A percentile compares a stretch with the other conserved stretches of the same genome.
Evolutionary conservation across 1,140 invertebrate species (phyloP).

Genomic region (Cyclargus thomasi): DNA sequence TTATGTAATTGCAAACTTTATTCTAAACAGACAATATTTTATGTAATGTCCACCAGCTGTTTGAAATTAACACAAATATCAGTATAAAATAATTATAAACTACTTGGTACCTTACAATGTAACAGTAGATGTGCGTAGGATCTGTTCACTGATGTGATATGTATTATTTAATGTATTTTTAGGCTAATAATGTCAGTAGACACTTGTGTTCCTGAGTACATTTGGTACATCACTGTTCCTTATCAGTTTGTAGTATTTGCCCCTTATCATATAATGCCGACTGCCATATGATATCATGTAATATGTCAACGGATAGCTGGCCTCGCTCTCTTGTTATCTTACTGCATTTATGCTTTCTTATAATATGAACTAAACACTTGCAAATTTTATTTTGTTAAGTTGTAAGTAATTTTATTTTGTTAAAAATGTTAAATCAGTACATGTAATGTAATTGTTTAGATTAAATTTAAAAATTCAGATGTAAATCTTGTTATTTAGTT

Average conservation of each 20-base stretch:
- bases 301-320: constrained; percentile 14
- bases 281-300: constrained; percentile 8
- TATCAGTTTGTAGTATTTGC: constrained; percentile 39
- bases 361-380: not conserved
- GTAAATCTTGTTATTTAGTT: constrained; percentile 10
- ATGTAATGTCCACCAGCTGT: not conserved
- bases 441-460: constrained; percentile 5
- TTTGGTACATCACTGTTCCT: constrained; percentile 22
- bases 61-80: constrained; percentile 15
- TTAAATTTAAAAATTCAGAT: not conserved
- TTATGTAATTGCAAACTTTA: constrained; percentile 2
- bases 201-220: constrained; percentile 12
- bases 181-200: constrained; percentile 5
- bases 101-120: constrained; percentile 13
- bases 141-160: constrained; percentile 26
- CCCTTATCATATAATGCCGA: constrained; percentile 32
- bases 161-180: constrained; percentile 22
- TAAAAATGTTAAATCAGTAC: constrained; percentile 9
- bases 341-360: constrained; percentile 43
- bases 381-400: not conserved
- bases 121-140: constrained; percentile 1
- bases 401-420: constrained; percentile 6
- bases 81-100: constrained; percentile 16
- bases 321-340: constrained; percentile 20
- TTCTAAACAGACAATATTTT: constrained; percentile 12